A percentile compares a stretch with the other conserved stretches of the same genome.
Evolutionary conservation across 2,797 vertebrate species (phyloP).

Genomic region (Chelmon rostratus): DNA sequence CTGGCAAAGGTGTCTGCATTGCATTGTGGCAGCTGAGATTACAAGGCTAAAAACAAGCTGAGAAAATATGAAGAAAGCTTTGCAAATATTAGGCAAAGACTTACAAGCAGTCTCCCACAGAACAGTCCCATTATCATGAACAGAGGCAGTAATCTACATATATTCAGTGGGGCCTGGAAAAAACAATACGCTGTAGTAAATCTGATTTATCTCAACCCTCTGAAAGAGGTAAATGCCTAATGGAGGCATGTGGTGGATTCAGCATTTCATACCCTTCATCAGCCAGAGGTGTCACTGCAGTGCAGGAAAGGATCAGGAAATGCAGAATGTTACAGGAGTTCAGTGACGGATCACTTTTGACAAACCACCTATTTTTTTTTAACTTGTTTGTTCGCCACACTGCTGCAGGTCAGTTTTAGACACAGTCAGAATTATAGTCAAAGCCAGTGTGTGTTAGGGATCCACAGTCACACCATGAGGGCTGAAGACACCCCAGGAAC

Average conservation of each 20-base stretch:
- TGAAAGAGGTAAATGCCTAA: slow-evolving; percentile 42
- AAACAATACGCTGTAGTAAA: slow-evolving; percentile 43
- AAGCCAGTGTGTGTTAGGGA: slow-evolving; percentile 1
- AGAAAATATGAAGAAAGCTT: slow-evolving; percentile 46
- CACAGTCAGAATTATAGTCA: slow-evolving; percentile 9
- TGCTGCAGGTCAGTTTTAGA: slow-evolving; percentile 33
- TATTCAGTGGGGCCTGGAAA: slow-evolving; percentile 51
- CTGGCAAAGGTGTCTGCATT: slow-evolving; percentile 26
- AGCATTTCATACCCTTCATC: slow-evolving; percentile 35
- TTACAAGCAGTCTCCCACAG: slow-evolving; percentile 28
- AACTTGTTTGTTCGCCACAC: neutral
- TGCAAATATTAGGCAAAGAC: slow-evolving; percentile 61
- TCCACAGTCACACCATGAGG: neutral
- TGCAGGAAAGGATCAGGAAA: slow-evolving; percentile 22
- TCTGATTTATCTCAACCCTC: slow-evolving; percentile 50
- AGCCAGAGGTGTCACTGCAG: slow-evolving; percentile 57
- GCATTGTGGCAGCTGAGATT: slow-evolving; percentile 43
- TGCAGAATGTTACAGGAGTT: slow-evolving; percentile 21
- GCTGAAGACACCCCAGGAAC: neutral
- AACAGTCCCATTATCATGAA: slow-evolving; percentile 42
- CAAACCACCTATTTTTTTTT: slow-evolving; percentile 8
- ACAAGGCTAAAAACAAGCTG: slow-evolving; percentile 43
- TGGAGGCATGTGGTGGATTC: slow-evolving; percentile 31
- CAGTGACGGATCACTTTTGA: slow-evolving; percentile 52
- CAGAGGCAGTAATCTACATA: slow-evolving; percentile 45